Percentiles rank a stretch among this genome's conserved stretches.
These are phyloP conservation scores for Hiodon alosoides DNA, from an alignment of 2,113 vertebrate genomes.

Conservation along the genomic window DNA sequence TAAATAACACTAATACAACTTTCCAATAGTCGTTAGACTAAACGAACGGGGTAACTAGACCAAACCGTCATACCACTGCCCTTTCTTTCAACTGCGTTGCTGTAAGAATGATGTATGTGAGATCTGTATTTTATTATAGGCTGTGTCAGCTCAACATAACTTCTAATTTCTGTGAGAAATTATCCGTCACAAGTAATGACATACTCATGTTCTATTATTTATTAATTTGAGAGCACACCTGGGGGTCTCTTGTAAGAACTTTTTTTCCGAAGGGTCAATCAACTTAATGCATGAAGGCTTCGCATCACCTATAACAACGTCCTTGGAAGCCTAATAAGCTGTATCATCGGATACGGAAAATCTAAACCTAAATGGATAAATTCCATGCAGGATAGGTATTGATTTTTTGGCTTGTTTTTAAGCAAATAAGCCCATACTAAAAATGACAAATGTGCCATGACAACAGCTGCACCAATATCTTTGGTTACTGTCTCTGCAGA, in stretches of 20 bases:
- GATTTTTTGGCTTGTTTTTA: too few relatives aligned
- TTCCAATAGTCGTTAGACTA: conserved; percentile 55
- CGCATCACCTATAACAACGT: neutral
- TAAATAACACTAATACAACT: conserved; percentile 57
- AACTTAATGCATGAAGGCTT: conserved; percentile 6
- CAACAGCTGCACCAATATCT: conserved; percentile 3
- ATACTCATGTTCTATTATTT: conserved; percentile 77
- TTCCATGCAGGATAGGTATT: neutral
- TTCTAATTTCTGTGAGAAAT: conserved; percentile 62
- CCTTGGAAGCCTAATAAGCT: too few relatives aligned
- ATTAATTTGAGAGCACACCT: conserved; percentile 57
- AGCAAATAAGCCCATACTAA: neutral
- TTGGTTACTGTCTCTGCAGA: neutral
- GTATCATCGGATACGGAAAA: conserved; percentile 11
- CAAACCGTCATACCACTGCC: conserved; percentile 45
- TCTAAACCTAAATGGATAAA: conserved; percentile 17
- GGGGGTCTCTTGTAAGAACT: conserved; percentile 54
- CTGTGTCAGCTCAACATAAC: conserved; percentile 63
- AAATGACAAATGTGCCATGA: neutral
- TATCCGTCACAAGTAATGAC: conserved; percentile 66
- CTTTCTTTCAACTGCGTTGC: conserved; percentile 22
- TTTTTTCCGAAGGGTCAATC: conserved; percentile 56
- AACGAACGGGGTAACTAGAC: conserved; percentile 51
- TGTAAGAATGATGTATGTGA: conserved; percentile 66
- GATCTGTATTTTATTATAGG: conserved; percentile 68